Conservation (phyloP, 2,113 vertebrate genomes). For the Bungarus multicinctus region DNA sequence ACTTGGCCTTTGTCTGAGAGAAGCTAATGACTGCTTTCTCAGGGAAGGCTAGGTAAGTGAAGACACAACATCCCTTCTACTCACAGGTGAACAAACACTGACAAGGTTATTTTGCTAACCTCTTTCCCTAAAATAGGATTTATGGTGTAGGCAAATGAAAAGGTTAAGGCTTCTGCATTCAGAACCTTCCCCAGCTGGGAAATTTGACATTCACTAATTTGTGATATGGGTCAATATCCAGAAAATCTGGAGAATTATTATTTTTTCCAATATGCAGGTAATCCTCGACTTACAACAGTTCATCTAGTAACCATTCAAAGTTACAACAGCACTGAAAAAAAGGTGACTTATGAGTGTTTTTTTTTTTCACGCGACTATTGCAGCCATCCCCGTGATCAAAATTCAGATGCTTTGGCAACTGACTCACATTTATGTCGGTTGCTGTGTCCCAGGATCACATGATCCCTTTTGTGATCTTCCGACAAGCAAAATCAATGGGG, state of each 20-base stretch:
- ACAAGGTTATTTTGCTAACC: neutral
- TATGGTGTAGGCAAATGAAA: neutral
- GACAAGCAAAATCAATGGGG: neutral
- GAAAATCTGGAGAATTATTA: neutral
- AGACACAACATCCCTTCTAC: neutral
- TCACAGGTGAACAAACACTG: neutral
- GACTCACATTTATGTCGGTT: neutral
- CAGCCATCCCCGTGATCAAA: neutral
- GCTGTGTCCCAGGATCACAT: neutral
- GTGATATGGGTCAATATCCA: neutral
- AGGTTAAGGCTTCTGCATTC: neutral
- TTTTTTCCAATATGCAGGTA: neutral
- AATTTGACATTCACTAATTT: neutral
- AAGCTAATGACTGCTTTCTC: no score
- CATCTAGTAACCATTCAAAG: neutral
- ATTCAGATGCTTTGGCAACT: neutral
- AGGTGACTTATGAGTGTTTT: neutral
- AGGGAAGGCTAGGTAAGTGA: neutral
- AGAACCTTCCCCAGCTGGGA: neutral
- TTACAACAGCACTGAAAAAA: neutral
- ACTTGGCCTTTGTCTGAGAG: neutral
- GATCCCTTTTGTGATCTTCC: neutral
- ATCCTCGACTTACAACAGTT: neutral
- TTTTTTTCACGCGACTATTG: neutral
- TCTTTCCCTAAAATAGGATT: neutral